Evolutionary conservation across 2,113 vertebrate genomes (phyloP).

Genomic region (Megalops atlanticus): DNA sequence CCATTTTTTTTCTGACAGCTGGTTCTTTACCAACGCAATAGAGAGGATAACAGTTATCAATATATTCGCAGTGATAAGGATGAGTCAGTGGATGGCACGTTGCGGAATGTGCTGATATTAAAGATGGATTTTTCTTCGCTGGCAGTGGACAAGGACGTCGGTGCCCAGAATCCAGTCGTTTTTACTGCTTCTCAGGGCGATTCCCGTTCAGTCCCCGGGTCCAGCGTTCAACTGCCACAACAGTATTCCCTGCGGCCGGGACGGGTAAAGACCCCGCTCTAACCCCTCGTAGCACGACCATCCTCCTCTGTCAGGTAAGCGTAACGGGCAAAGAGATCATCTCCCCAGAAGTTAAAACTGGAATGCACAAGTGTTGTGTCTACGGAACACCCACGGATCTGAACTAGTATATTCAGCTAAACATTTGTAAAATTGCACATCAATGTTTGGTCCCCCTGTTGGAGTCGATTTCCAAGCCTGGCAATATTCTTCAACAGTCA

Average conservation of each 20-base stretch:
- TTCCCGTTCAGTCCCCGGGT: constrained; percentile 40
- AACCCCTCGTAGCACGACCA: constrained; percentile 27
- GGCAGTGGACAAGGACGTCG: constrained; percentile 43
- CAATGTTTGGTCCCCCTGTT: too few relatives aligned
- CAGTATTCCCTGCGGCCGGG: constrained; percentile 40
- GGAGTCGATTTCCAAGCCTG: not conserved
- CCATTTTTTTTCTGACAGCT: not conserved
- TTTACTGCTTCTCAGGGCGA: constrained; percentile 35
- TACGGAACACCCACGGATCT: not conserved
- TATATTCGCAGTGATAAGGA: not conserved
- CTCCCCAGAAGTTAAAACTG: not conserved
- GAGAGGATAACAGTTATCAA: not conserved
- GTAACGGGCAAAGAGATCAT: not conserved
- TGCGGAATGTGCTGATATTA: constrained; percentile 62
- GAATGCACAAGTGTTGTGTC: not conserved
- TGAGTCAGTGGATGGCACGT: constrained; percentile 33
- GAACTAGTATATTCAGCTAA: not conserved
- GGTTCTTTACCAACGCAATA: constrained; percentile 1
- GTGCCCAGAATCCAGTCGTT: constrained; percentile 28
- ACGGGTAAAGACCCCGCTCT: constrained; percentile 46
- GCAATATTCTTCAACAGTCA: too few relatives aligned
- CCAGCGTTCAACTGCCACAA: constrained; percentile 35
- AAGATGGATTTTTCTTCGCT: constrained; percentile 62
- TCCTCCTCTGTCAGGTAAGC: constrained; percentile 58
- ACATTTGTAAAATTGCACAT: too few relatives aligned